Conservation (phyloP, 2,113 vertebrate genomes). For the Mystacornis crossleyi region DNA sequence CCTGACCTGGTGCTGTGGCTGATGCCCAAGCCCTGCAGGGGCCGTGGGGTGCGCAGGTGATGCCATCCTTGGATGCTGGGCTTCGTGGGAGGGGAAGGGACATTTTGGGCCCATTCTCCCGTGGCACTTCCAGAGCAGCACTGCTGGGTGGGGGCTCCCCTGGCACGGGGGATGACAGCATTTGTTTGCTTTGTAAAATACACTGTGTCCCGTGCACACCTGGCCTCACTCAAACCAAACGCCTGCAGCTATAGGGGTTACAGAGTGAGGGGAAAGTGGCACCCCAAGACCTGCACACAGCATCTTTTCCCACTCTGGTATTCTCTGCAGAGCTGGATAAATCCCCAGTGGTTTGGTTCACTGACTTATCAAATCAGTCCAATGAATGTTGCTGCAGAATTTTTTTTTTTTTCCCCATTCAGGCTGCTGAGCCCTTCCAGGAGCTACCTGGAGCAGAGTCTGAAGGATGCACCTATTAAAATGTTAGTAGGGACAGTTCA, state of each 20-base stretch:
- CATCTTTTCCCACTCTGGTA: neutral
- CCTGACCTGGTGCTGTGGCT: fast-evolving
- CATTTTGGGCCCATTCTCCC: neutral
- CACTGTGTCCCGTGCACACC: fast-evolving
- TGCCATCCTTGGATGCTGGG: neutral
- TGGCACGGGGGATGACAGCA: fast-evolving
- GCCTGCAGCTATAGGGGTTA: neutral
- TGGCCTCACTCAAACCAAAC: neutral
- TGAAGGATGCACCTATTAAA: neutral
- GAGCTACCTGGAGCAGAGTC: neutral
- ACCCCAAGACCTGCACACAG: neutral
- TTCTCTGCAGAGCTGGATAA: neutral
- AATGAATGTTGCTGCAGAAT: neutral
- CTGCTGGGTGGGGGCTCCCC: neutral
- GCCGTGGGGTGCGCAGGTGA: neutral
- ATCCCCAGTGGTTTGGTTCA: neutral
- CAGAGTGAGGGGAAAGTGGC: neutral
- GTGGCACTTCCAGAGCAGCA: fast-evolving
- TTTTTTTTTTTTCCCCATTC: neutral
- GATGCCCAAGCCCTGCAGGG: neutral
- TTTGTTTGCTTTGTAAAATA: neutral
- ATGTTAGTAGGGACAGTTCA: neutral
- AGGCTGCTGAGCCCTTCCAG: neutral
- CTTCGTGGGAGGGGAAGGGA: fast-evolving
- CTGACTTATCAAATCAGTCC: neutral